Evolutionary conservation across 2,113 vertebrate genomes (phyloP).

Genomic region (Tauraco erythrolophus): DNA sequence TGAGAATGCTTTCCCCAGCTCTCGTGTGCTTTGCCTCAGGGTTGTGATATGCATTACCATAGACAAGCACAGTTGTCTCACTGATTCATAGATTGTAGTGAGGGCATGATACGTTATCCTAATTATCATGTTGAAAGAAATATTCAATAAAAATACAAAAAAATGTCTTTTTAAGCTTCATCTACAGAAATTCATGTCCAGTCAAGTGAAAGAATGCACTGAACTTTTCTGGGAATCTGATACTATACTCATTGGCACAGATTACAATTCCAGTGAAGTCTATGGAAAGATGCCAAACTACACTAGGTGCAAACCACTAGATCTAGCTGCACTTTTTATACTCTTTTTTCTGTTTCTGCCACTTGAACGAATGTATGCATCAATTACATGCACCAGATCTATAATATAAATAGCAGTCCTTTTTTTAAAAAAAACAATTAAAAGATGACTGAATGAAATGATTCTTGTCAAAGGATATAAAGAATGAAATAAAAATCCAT

Average conservation of each 20-base stretch:
- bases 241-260: background rate
- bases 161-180: background rate
- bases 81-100: background rate
- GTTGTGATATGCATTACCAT: background rate
- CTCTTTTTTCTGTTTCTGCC: background rate
- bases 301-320: background rate
- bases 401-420: background rate
- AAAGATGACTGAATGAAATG: background rate
- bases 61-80: constrained; percentile 32
- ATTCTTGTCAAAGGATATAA: background rate
- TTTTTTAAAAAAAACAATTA: background rate
- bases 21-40: background rate
- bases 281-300: background rate
- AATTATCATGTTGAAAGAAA: constrained; percentile 25
- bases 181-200: background rate
- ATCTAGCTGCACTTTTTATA: background rate
- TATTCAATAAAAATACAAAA: constrained; percentile 12
- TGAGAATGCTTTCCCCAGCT: background rate
- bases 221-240: background rate
- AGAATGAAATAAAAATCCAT: background rate
- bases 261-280: background rate
- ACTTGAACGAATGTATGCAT: background rate
- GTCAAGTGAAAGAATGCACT: background rate
- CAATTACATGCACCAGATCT: background rate
- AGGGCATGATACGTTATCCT: background rate